A percentile compares a stretch with the other conserved stretches of the same genome.
phyloP scores from a whole-genome alignment of 1,140 invertebrate species.

The Drosophila rhopaloa region DNA sequence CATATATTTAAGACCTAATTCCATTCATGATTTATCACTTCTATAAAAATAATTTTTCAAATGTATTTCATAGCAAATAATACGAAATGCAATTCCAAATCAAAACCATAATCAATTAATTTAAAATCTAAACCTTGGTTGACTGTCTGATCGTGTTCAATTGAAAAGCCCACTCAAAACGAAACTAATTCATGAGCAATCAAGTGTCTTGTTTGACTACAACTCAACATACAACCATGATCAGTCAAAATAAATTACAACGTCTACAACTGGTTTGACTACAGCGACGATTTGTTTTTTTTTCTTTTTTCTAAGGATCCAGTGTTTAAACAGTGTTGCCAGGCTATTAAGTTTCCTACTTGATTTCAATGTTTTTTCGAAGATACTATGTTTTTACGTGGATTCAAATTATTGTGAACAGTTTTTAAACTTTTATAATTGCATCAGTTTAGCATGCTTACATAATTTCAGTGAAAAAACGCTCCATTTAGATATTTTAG shows the following conservation, averaged over 20 bases:
- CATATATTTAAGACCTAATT: not conserved
- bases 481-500: too few relatives aligned
- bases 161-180: conserved; percentile 27
- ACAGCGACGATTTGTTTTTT: conserved; percentile 4
- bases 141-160: conserved; percentile 6
- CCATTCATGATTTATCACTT: not conserved
- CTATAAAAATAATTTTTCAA: not conserved
- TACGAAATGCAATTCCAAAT: conserved; percentile 1
- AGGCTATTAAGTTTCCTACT: not conserved
- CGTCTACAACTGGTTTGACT: conserved; percentile 34
- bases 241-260: conserved; percentile 34
- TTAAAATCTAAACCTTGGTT: conserved; percentile 31
- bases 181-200: conserved; percentile 43
- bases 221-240: conserved; percentile 32
- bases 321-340: not conserved
- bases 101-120: conserved; percentile 31
- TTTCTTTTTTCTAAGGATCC: conserved; percentile 21
- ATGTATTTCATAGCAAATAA: not conserved
- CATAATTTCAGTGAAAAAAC: too few relatives aligned
- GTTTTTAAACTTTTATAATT: too few relatives aligned
- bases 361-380: not conserved
- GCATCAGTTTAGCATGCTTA: too few relatives aligned
- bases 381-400: too few relatives aligned
- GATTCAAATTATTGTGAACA: too few relatives aligned
- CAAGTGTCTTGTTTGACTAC: conserved; percentile 38